These are phyloP conservation scores for Eupithecia subumbrata DNA, from an alignment of 2,888 invertebrate genomes.

Conservation along the genomic window DNA sequence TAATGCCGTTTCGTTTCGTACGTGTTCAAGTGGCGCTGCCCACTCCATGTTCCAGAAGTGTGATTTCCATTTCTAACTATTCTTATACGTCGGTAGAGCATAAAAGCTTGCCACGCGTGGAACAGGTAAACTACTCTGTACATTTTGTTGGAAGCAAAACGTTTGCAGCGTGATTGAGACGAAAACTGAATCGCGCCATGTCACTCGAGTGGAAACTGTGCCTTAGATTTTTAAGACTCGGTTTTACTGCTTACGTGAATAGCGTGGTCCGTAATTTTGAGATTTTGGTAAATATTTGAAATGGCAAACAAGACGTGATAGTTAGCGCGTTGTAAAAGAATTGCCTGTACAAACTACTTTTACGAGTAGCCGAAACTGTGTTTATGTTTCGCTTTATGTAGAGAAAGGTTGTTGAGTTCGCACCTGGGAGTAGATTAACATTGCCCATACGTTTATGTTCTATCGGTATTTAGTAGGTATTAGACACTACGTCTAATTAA, in stretches of 20 bases:
- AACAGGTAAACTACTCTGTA: background rate
- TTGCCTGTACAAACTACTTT: slow-evolving; percentile 26
- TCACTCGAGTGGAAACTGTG: slow-evolving; percentile 7
- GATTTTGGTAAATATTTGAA: slow-evolving; percentile 41
- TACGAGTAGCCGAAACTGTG: slow-evolving; percentile 18
- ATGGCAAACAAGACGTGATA: slow-evolving; percentile 29
- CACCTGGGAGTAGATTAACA: slow-evolving; percentile 11
- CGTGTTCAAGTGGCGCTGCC: slow-evolving; percentile 24
- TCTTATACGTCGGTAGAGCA: background rate
- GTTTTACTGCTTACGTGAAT: slow-evolving; percentile 37
- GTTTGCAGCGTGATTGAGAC: background rate
- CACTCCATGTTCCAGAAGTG: background rate
- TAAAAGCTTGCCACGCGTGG: background rate
- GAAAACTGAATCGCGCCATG: background rate
- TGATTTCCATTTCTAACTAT: slow-evolving; percentile 4
- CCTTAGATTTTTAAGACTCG: slow-evolving; percentile 17
- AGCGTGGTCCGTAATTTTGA: slow-evolving; percentile 35
- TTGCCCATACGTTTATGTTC: background rate
- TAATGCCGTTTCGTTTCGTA: slow-evolving; percentile 22
- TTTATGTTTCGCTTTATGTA: slow-evolving; percentile 29
- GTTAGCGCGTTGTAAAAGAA: slow-evolving; percentile 35
- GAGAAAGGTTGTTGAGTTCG: slow-evolving; percentile 11
- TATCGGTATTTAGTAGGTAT: background rate
- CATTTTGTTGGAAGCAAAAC: background rate
- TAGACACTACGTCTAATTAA: background rate